phyloP scores from a whole-genome alignment of 1,140 invertebrate species.

The Dolichoris vasculosae region DNA sequence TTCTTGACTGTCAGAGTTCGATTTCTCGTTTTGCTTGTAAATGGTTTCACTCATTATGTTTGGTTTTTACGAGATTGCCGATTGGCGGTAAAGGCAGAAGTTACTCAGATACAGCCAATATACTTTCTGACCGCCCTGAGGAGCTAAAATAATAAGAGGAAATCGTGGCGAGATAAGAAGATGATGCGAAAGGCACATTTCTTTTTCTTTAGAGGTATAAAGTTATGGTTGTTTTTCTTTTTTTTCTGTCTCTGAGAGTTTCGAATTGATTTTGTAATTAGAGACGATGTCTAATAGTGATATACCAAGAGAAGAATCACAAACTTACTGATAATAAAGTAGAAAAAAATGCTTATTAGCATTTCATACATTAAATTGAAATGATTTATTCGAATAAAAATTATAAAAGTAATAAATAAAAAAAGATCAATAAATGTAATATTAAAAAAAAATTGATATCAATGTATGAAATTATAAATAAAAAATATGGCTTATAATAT shows the following conservation, averaged over 20 bases:
- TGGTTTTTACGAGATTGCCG: conserved; percentile 46
- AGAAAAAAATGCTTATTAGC: neutral
- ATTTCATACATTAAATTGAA: too few species aligned
- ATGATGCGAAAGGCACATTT: neutral
- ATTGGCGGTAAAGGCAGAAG: neutral
- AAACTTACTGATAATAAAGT: neutral
- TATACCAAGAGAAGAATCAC: neutral
- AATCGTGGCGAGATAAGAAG: conserved; percentile 39
- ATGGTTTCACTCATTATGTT: conserved; percentile 38
- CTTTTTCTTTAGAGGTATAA: neutral
- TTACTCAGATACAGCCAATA: neutral
- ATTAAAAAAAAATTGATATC: too few species aligned
- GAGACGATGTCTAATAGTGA: conserved; percentile 7
- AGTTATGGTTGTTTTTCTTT: conserved; percentile 3
- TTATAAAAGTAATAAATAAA: too few species aligned
- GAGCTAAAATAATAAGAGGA: conserved; percentile 39
- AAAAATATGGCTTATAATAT: too few species aligned
- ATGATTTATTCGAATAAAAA: too few species aligned
- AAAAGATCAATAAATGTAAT: too few species aligned
- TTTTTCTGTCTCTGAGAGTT: neutral
- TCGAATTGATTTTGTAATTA: conserved; percentile 41
- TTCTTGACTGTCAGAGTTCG: conserved; percentile 14
- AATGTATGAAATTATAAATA: too few species aligned
- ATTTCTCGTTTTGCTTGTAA: conserved; percentile 21
- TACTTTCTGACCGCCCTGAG: neutral